phyloP scores from a whole-genome alignment of 1,140 invertebrate species.

The Trigoniulus corallinus region DNA sequence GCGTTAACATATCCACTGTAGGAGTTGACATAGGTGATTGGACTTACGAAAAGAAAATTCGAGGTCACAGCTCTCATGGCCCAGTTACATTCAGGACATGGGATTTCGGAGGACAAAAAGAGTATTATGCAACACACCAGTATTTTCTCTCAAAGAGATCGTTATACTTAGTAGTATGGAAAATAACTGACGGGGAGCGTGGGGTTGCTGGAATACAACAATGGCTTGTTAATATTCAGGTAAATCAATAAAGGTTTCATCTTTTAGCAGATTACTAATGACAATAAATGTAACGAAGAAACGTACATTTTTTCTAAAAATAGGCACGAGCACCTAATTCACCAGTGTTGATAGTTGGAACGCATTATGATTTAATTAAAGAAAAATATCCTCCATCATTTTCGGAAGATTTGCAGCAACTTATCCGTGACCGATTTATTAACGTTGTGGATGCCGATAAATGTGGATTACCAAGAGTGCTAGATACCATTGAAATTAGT shows the following conservation, averaged over 20 bases:
- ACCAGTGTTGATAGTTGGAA: constrained; percentile 84
- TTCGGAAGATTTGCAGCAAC: constrained; percentile 69
- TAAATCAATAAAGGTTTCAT: too few species aligned
- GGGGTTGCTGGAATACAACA: constrained; percentile 80
- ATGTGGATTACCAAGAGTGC: constrained; percentile 77
- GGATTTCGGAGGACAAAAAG: constrained; percentile 97
- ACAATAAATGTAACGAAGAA: too few species aligned
- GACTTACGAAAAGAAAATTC: constrained; percentile 68
- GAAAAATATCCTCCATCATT: constrained; percentile 49
- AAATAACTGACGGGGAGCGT: constrained; percentile 76
- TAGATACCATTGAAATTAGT: constrained; percentile 79
- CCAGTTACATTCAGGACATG: constrained; percentile 93
- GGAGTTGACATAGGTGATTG: constrained; percentile 93
- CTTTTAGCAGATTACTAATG: too few species aligned
- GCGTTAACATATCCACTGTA: constrained; percentile 79
- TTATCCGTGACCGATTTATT: constrained; percentile 77
- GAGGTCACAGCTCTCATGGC: constrained; percentile 52
- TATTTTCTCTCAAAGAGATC: constrained; percentile 94
- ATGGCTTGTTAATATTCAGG: constrained; percentile 90
- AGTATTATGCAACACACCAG: constrained; percentile 95
- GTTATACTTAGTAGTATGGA: constrained; percentile 90
- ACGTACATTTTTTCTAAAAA: too few species aligned
- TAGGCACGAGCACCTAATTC: constrained; percentile 78
- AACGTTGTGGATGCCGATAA: constrained; percentile 90
- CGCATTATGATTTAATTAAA: constrained; percentile 78